Percentiles rank a stretch among this genome's conserved stretches.
Evolutionary conservation across 2,888 invertebrate genomes (phyloP).

Genomic region (Amphipyra tragopoginis): DNA sequence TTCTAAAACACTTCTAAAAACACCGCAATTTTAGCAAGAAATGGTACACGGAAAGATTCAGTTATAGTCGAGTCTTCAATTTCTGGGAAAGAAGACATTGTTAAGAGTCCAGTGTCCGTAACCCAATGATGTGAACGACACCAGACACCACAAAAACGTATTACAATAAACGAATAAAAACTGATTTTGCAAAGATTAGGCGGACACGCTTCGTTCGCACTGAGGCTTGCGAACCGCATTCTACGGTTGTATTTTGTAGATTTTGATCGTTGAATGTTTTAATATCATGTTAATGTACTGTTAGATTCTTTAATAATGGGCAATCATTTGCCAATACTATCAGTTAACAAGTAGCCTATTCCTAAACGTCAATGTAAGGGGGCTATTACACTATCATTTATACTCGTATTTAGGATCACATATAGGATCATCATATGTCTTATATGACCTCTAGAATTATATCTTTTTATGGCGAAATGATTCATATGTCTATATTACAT

Average conservation of each 20-base stretch:
- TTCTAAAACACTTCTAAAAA: not conserved
- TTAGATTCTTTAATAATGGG: slow-evolving; percentile 8
- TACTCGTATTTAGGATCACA: too few species aligned
- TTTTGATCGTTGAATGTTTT: slow-evolving; percentile 17
- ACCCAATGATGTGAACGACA: slow-evolving; percentile 81
- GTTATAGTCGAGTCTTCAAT: slow-evolving; percentile 29
- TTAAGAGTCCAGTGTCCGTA: slow-evolving; percentile 51
- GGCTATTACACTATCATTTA: too few species aligned
- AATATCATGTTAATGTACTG: not conserved
- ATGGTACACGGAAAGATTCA: slow-evolving; percentile 28
- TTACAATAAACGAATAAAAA: slow-evolving; percentile 72
- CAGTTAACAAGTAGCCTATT: too few species aligned
- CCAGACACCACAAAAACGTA: slow-evolving; percentile 73
- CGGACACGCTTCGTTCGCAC: slow-evolving; percentile 71
- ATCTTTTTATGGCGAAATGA: too few species aligned
- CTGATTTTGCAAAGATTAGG: slow-evolving; percentile 78
- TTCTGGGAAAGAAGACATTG: slow-evolving; percentile 49
- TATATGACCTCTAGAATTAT: too few species aligned
- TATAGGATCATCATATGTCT: too few species aligned
- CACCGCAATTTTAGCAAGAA: slow-evolving; percentile 2
- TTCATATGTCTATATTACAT: too few species aligned
- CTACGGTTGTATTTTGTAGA: slow-evolving; percentile 19
- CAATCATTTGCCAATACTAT: too few species aligned
- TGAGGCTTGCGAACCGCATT: slow-evolving; percentile 26
- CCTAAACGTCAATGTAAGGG: too few species aligned